Conservation (phyloP, 2,113 vertebrate genomes). For the Eulemur rufifrons region DNA sequence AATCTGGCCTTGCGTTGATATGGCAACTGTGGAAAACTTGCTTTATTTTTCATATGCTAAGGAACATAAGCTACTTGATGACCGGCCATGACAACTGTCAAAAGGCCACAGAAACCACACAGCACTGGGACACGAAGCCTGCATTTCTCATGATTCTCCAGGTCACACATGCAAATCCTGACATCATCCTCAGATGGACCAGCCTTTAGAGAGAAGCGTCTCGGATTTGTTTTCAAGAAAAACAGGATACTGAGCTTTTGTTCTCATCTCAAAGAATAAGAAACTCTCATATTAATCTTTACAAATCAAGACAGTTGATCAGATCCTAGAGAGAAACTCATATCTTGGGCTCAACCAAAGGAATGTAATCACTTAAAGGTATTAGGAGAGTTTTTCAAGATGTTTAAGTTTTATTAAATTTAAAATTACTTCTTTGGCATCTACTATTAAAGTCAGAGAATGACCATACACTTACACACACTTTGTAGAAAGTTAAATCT, state of each 20-base stretch:
- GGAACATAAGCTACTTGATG: background rate
- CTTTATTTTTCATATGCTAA: background rate
- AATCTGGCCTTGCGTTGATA: constrained; percentile 21
- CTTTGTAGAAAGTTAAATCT: background rate
- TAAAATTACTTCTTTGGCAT: constrained; percentile 8
- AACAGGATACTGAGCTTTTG: background rate
- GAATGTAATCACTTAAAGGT: background rate
- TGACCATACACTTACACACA: background rate
- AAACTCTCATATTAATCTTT: background rate
- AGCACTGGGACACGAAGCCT: background rate
- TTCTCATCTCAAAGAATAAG: background rate
- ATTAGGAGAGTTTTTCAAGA: background rate
- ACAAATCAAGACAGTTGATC: background rate
- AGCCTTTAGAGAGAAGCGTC: background rate
- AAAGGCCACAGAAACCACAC: background rate
- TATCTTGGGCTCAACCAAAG: background rate
- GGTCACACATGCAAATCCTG: background rate
- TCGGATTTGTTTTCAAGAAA: constrained; percentile 15
- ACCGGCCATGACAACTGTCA: background rate
- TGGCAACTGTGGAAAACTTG: background rate
- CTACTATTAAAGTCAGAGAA: background rate
- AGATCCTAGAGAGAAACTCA: background rate
- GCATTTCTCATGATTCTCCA: background rate
- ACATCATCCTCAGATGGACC: background rate
- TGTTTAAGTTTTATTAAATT: constrained; percentile 8